Evolutionary conservation across 2,797 vertebrate genomes (phyloP), one percentile per base, ranked within the genome.

Genomic region (Aselliscus stoliczkanus): DNA sequence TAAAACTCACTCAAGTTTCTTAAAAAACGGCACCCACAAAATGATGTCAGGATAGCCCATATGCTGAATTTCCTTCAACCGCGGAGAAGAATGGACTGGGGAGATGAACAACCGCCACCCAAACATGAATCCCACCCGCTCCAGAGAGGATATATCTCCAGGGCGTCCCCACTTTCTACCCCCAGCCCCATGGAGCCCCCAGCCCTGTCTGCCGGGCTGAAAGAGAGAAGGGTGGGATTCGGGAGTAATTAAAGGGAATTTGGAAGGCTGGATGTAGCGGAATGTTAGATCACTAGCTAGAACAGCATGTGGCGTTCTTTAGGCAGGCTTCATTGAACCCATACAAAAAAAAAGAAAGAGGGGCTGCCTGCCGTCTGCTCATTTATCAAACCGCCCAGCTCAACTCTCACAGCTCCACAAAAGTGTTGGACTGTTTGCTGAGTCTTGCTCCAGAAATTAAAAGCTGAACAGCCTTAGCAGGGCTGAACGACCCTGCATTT

Each of bases 231-330:
- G 99, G 99, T 99, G 99, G 99, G 99, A 99, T 99, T 99, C 99
- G 98, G 98, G 98, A 99, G 99, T 99, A 99, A 99, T 99, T 99
- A 99, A 99, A 99, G 99, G 99, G 99, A 99, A 99, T 99, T 99
- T 99, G 99, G 99, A 99, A 99, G 99, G 99, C 99, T 99, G 99
- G 99, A 99, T 99, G 99, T 99, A 99, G 99, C 99, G 99, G 99
- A 99, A 99, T 99, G 99, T 99, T 99, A 99, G 99, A 99, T 99
- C 99, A 99, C 99, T 99, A 99, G 99, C 99, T 99, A 98, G 99
- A 99, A 99, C 99, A 99, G 99, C 99, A 99, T 99, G 99, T 99
- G 99, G 99, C 99, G 99, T 99, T 99, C 99, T 99, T 99, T 99
- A 99, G 99, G 99, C 99, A 99, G 99, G 99, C 99, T 99, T 99